Base-by-base conservation (phyloP, 2,797 vertebrate genomes). In the Dipus sagitta region DNA sequence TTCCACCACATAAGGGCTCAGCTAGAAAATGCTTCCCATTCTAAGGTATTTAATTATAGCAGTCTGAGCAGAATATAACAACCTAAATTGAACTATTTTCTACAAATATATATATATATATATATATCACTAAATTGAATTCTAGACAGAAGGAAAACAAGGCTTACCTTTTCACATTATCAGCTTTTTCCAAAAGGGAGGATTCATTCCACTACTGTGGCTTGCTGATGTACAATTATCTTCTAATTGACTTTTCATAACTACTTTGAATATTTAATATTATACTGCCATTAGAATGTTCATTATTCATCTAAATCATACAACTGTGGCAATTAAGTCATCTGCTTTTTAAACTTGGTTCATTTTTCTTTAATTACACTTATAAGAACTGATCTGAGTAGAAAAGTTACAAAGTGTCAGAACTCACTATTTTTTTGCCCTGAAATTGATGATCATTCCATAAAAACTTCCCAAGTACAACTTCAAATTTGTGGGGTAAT, bases 161-260 rank as follows among this genome's bases (percentile, higher is more conserved):
- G 6, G 20, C 6, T 86, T 70, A 71, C 75, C 96, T 96, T 88
- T 84, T 86, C 42, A 62, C 90, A 68, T 93, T 96, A 96, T 91
- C 65, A 95, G 65, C 9, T 17, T 93, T 91, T 93, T 94, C 80
- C 86, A 95, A 64, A 96, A 74, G 17, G 65, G 95, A 97, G 79
- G 11, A 79, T 95, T 97, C 91, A 80, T 87, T 62, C 96, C 90
- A 83, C 96, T 97, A 95, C 94, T 96, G 88, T 93, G 78, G 71
- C 96, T 97, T 97, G 74, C 95, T 97, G 92, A 95, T 97, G 95
- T 96, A 97, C 74, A 98, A 97, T 98, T 97, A 97, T 96, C 88
- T 98, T 92, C 96, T 98, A 98, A 98, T 97, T 98, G 97, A 97
- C 88, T 98, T 97, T 96, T 97, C 97, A 98, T 98, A 97, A 96